Evolutionary conservation across 2,797 vertebrate species (phyloP).

Genomic region (Pseudomugil gertrudae): DNA sequence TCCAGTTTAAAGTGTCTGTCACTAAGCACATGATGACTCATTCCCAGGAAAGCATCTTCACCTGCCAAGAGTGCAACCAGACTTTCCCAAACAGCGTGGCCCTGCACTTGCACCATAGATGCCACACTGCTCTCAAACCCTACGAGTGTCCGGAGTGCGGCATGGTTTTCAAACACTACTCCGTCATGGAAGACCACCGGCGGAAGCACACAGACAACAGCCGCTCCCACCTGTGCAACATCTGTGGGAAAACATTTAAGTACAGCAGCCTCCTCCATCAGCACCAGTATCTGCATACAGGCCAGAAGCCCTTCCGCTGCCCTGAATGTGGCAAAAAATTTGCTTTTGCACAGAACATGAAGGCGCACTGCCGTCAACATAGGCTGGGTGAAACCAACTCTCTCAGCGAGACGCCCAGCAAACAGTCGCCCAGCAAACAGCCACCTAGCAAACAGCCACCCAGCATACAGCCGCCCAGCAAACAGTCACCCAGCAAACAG

Average conservation of each 20-base stretch:
- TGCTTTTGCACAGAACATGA: slow-evolving; percentile 85
- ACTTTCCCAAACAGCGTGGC: slow-evolving; percentile 67
- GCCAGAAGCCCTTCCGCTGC: slow-evolving; percentile 83
- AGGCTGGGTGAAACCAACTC: slow-evolving; percentile 57
- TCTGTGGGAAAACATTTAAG: slow-evolving; percentile 83
- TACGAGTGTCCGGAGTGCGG: slow-evolving; percentile 84
- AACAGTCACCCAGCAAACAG: too few relatives aligned
- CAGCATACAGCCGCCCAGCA: slow-evolving; percentile 42
- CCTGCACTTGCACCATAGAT: slow-evolving; percentile 80
- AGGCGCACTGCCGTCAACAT: slow-evolving; percentile 83
- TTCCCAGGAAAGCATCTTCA: slow-evolving; percentile 75
- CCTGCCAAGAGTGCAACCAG: slow-evolving; percentile 82
- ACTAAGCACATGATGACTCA: slow-evolving; percentile 84
- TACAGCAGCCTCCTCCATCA: slow-evolving; percentile 84
- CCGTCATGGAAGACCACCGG: slow-evolving; percentile 84
- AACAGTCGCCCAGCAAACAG: slow-evolving; percentile 48
- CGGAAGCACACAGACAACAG: slow-evolving; percentile 73
- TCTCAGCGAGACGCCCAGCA: slow-evolving; percentile 30
- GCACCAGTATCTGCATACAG: slow-evolving; percentile 85
- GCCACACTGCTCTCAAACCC: slow-evolving; percentile 81
- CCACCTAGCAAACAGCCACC: slow-evolving; percentile 41
- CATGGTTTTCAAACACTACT: slow-evolving; percentile 84
- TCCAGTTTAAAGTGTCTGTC: slow-evolving; percentile 80
- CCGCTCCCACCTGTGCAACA: slow-evolving; percentile 74
- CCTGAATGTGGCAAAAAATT: slow-evolving; percentile 82